Conservation (phyloP, 2,888 invertebrate genomes). For the Pterostichus madidus region DNA sequence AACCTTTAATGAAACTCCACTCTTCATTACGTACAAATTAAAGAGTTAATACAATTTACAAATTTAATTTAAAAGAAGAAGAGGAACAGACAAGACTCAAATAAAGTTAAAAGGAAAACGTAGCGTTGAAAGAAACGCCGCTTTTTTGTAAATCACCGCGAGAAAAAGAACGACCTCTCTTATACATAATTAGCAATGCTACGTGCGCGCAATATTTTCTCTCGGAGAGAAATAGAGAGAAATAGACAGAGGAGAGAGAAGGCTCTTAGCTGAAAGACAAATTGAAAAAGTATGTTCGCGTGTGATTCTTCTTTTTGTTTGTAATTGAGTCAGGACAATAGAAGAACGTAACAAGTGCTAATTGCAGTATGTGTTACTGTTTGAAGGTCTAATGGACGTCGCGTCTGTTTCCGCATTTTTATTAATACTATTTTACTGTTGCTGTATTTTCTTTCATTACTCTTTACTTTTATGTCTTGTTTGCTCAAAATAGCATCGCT, state of each 20-base stretch:
- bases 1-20: conserved; percentile 43
- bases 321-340: conserved; percentile 44
- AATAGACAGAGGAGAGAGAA: neutral
- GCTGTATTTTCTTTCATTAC: conserved; percentile 32
- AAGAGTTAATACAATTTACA: conserved; percentile 58
- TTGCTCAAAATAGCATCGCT: neutral
- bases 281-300: conserved; percentile 52
- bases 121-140: conserved; percentile 15
- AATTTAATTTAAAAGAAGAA: conserved; percentile 61
- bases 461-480: neutral
- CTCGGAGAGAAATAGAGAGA: neutral
- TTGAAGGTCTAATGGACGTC: conserved; percentile 36
- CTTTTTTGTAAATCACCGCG: conserved; percentile 56
- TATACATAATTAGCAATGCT: conserved; percentile 56
- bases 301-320: conserved; percentile 13
- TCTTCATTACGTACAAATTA: conserved; percentile 49
- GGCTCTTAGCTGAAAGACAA: neutral
- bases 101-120: conserved; percentile 55
- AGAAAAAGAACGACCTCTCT: conserved; percentile 31
- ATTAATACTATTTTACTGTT: neutral
- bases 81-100: conserved; percentile 38
- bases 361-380: conserved; percentile 36
- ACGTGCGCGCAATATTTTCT: conserved; percentile 53
- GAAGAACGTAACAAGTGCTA: conserved; percentile 36
- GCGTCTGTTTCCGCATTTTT: conserved; percentile 8